phyloP scores from a whole-genome alignment of 2,888 invertebrate species.

The Drosophila robusta region DNA sequence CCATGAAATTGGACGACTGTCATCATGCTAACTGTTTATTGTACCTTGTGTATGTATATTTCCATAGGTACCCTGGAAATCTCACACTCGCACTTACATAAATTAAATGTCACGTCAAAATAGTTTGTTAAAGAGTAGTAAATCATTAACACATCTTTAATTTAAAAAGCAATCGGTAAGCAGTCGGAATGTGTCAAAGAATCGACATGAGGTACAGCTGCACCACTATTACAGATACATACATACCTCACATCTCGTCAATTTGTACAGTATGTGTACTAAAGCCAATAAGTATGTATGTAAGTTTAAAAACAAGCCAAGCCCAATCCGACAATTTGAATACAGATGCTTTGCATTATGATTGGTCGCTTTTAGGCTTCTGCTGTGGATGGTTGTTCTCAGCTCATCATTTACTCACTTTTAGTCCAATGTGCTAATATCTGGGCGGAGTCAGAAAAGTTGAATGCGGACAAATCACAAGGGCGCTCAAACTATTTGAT shows the following conservation, averaged over 20 bases:
- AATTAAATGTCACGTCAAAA: constrained; percentile 25
- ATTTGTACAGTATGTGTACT: neutral
- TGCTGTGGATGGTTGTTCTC: constrained; percentile 34
- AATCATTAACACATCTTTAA: constrained; percentile 44
- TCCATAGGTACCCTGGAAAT: constrained; percentile 21
- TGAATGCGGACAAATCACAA: constrained; percentile 13
- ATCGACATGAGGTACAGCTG: too few relatives aligned
- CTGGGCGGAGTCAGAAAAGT: constrained; percentile 70
- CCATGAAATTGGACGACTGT: constrained; percentile 17
- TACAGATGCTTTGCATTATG: constrained; percentile 16
- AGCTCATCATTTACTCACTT: too few relatives aligned
- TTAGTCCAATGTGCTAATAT: constrained; percentile 48
- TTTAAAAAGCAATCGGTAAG: constrained; percentile 17
- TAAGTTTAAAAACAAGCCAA: constrained; percentile 1
- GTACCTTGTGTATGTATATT: constrained; percentile 2
- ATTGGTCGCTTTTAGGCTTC: constrained; percentile 30
- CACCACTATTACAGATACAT: constrained; percentile 21
- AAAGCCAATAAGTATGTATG: neutral
- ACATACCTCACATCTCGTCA: neutral
- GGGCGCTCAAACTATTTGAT: constrained; percentile 14
- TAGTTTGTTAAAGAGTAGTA: constrained; percentile 28
- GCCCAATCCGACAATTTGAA: constrained; percentile 22
- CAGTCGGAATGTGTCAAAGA: too few relatives aligned
- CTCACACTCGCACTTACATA: constrained; percentile 13
- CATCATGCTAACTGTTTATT: constrained; percentile 18